phyloP scores from a whole-genome alignment of 2,888 invertebrate genomes.

The Synanthedon formicaeformis region DNA sequence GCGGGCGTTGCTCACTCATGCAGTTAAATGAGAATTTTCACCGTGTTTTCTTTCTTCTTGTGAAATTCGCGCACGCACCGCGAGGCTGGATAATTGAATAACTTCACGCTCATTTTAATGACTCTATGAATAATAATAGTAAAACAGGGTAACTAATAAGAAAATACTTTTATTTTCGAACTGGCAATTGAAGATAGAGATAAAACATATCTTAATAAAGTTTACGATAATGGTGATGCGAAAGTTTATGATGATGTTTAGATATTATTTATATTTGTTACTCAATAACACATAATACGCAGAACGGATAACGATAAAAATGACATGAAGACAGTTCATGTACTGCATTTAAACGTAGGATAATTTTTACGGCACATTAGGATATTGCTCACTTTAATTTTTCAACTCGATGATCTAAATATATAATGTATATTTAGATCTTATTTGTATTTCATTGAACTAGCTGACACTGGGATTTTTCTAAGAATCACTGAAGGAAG shows the following conservation, averaged over 20 bases:
- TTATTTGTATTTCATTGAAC: no score
- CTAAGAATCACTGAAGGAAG: no score
- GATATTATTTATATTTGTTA: neutral
- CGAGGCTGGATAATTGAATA: slow-evolving; percentile 46
- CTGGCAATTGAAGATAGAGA: neutral
- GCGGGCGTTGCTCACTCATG: neutral
- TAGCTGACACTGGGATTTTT: no score
- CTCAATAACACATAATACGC: neutral
- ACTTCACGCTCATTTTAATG: slow-evolving; percentile 49
- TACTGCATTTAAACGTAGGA: no score
- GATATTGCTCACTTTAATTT: no score
- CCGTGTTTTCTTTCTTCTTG: slow-evolving; percentile 55
- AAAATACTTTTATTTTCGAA: slow-evolving; percentile 2
- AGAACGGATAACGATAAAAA: no score
- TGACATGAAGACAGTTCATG: no score
- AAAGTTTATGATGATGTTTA: no score
- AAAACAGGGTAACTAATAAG: neutral
- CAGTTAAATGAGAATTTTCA: slow-evolving; percentile 32
- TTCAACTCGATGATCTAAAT: no score
- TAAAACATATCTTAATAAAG: neutral
- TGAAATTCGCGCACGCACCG: slow-evolving; percentile 55
- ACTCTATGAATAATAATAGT: slow-evolving; percentile 40
- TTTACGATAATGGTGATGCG: no score
- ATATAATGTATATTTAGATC: no score
- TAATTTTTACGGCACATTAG: no score